Base-by-base conservation (phyloP, 2,113 vertebrate species). In the Onychorhynchus coronatus region DNA sequence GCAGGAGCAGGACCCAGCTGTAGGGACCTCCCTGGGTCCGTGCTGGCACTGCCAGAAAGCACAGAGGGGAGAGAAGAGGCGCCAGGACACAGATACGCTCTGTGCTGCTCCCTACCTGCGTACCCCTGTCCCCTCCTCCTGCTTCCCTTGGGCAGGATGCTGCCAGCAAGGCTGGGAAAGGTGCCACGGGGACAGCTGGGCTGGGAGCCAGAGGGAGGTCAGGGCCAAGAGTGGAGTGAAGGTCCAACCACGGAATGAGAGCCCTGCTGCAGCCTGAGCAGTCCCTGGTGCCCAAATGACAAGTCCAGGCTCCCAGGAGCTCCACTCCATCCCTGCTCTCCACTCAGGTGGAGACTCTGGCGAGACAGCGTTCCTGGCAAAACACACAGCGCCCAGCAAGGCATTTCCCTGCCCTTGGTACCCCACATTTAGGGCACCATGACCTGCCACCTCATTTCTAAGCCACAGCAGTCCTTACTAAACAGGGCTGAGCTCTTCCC, bases 391-490 rank as follows among this genome's bases (percentile, higher is more conserved):
- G 23, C 49, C 71, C 8, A 0, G 6, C 8, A 8, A 41, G 37
- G 13, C 11, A 5, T 2, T 58, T 14, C 35, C 71, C 50, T 70
- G 46, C 66, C 49, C 12, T 3, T 5, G 2, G 19, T 2, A 66
- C 20, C 39, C 9, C 3, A 1, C 33, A 6, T 5, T 3, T 3
- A 6, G 16, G 50, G 15, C 14, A 0, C 50, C 2, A 0, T 9
- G 23, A 75, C 22, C 72, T 47, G 22, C 19, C 1, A 0, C 35
- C 17, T 6, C 11, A 0, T 2, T 10, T 14, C 61, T 31, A 37
- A 22, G 50, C 28, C 65, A 6, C 31, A 21, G 1, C 2, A 14
- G 44, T 20, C 35, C 50, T 49, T 2, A 23, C 14, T 33, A 44
- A 66, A 76, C 39, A 52, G 35, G 27, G 44, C 75, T n/a, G 15